Conservation (phyloP, 2,888 invertebrate species). For the Rhamnusium bicolor region DNA sequence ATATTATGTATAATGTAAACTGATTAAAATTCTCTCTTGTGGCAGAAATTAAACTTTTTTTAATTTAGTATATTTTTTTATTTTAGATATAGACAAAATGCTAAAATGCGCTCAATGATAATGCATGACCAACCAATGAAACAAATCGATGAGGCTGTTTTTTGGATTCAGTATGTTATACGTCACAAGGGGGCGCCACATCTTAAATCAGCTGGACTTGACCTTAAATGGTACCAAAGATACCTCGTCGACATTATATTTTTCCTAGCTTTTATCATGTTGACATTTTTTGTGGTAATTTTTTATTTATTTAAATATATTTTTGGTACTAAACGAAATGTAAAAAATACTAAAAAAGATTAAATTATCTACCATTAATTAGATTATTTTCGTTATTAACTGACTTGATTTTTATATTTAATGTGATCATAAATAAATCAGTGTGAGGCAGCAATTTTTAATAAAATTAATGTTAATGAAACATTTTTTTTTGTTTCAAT, state of each 20-base stretch:
- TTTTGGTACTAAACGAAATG: neutral
- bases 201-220: conserved; percentile 51
- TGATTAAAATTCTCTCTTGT: no score
- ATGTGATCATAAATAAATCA: no score
- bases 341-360: neutral
- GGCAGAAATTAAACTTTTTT: no score
- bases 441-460: no score
- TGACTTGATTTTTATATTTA: no score
- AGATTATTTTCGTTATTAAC: no score
- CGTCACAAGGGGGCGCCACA: conserved; percentile 58
- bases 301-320: neutral
- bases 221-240: conserved; percentile 57
- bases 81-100: conserved; percentile 52
- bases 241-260: conserved; percentile 54
- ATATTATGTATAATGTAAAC: no score
- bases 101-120: conserved; percentile 50
- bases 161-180: conserved; percentile 60
- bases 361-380: no score
- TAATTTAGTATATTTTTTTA: conserved; percentile 30
- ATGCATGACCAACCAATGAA: conserved; percentile 57
- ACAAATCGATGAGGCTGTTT: conserved; percentile 56
- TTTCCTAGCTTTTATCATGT: neutral
- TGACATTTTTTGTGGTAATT: neutral
- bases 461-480: no score
- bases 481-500: no score